Evolutionary conservation across 2,888 invertebrate species (phyloP).

Genomic region (Nomada fucata): DNA sequence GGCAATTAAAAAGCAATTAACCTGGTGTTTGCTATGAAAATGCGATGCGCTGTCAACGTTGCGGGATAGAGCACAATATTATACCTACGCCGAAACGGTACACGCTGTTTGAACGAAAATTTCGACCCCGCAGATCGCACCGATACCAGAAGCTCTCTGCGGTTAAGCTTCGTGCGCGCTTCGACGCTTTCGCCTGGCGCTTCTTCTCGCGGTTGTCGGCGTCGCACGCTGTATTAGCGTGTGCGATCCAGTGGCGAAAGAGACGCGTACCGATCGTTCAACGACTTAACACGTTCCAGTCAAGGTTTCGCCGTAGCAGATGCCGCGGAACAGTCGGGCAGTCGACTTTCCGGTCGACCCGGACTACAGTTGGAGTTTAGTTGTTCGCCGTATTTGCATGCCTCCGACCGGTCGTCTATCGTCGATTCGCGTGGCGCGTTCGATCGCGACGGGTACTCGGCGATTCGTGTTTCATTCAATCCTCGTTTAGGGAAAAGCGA

Average conservation of each 20-base stretch:
- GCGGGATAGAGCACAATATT: background rate
- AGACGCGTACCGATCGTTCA: constrained; percentile 8
- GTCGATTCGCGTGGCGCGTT: constrained; percentile 32
- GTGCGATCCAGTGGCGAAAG: background rate
- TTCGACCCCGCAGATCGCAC: background rate
- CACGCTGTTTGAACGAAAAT: constrained; percentile 2
- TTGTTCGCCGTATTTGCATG: constrained; percentile 41
- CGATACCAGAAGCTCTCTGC: background rate
- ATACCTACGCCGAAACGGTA: background rate
- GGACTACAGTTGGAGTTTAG: constrained; percentile 36
- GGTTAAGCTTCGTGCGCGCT: constrained; percentile 1
- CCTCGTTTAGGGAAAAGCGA: background rate
- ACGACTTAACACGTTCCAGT: background rate
- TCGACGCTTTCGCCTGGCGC: constrained; percentile 5
- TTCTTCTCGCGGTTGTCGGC: background rate
- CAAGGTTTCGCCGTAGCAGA: constrained; percentile 12
- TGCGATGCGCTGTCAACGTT: background rate
- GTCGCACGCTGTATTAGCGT: background rate
- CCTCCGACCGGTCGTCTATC: constrained; percentile 11
- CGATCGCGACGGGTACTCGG: background rate
- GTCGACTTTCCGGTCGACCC: constrained; percentile 32
- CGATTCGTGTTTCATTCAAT: constrained; percentile 22
- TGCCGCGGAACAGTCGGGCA: constrained; percentile 32
- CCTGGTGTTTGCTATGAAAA: constrained; percentile 10
- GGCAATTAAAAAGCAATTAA: constrained; percentile 36